Base-by-base conservation (phyloP, 2,113 vertebrate genomes). In the Corythornis vintsioides region DNA sequence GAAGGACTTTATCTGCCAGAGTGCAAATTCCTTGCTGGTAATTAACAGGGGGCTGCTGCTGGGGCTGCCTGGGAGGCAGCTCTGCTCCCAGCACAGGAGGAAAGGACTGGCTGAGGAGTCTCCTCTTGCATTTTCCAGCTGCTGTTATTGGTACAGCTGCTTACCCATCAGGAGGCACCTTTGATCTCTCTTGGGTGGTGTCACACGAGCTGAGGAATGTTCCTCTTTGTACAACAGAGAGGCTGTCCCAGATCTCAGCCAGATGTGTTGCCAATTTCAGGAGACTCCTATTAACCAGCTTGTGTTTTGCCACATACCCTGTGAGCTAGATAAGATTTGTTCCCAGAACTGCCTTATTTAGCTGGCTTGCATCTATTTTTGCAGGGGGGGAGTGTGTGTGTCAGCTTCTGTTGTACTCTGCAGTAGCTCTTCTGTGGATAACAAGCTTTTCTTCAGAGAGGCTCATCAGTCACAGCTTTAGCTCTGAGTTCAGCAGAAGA, bases 91-190 rank as follows among this genome's bases (percentile, higher is more conserved):
- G 80, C 75, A 28, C 35, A 72, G 79, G 60, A 70, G 61, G 69
- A 88, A 63, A 4, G 61, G 73, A 28, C 73, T 86, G 89, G 11
- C 75, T 63, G 59, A 89, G 82, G 82, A 56, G 26, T 82, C 75
- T 93, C 76, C 83, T 55, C 35, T 82, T 93, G 86, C 74, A 70
- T 89, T 90, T 92, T 92, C 86, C 82, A 89, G 84, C 90, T 94
- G 96, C 90, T 81, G 50, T 73, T 96, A 73, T 85, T 97, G 74
- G 85, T 92, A 93, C 91, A 96, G 92, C 91, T 96, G 95, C 84
- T 81, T 77, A 66, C 89, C 53, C 93, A 80, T 90, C 75, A 35
- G 93, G 92, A 94, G 93, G 88, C 50, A 90, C 79, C 90, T 96
- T 96, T 96, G 94, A 95, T 96, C 93, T 92, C 86, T 78, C 78